These are phyloP conservation scores for Micronisus gabar DNA, from an alignment of 2,113 vertebrate species.

Conservation along the genomic window DNA sequence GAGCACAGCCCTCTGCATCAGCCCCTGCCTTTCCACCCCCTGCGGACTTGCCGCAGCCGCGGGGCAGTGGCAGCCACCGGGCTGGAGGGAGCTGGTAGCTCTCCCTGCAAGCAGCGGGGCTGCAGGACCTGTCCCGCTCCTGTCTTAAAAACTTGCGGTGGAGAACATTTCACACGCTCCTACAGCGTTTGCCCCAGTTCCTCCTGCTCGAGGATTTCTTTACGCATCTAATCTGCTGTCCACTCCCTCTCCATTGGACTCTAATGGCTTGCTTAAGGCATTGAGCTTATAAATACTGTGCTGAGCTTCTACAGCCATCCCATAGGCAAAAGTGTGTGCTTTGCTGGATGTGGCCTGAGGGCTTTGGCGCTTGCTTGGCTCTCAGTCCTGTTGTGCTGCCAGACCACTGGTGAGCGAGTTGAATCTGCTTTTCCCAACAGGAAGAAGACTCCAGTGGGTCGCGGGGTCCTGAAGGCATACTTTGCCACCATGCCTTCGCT, in stretches of 20 bases:
- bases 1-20: not conserved
- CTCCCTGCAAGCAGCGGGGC: not conserved
- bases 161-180: not conserved
- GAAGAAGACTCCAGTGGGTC: conserved; percentile 84
- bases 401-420: not conserved
- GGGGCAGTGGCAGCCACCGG: not conserved
- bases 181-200: not conserved
- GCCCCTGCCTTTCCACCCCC: not conserved
- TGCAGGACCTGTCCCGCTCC: not conserved
- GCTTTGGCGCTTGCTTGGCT: not conserved
- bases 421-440: conserved; percentile 63
- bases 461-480: conserved; percentile 77
- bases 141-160: not conserved
- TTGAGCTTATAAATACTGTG: not conserved
- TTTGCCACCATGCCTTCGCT: conserved; percentile 76
- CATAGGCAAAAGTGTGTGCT: not conserved
- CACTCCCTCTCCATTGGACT: rapidly evolving
- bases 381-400: not conserved
- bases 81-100: not conserved
- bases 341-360: not conserved
- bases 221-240: not conserved
- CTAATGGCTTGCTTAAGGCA: not conserved
- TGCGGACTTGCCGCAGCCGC: rapidly evolving
- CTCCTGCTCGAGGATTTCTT: not conserved
- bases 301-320: not conserved